Evolutionary conservation across 2,113 vertebrate species (phyloP).

Genomic region (Pachyramphus minor): DNA sequence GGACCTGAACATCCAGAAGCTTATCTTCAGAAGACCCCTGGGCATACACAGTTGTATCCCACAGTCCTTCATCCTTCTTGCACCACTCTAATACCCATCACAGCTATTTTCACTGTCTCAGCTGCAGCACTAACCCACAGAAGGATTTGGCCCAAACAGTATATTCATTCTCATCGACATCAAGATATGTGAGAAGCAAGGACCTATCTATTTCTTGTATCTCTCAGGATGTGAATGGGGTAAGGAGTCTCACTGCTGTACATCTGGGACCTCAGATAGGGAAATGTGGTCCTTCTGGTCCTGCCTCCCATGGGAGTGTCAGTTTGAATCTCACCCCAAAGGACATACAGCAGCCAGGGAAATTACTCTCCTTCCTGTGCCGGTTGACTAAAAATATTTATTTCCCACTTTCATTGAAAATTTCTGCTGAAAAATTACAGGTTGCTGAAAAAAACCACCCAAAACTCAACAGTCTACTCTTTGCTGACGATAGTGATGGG

Average conservation of each 20-base stretch:
- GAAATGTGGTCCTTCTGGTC: neutral
- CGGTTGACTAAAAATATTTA: neutral
- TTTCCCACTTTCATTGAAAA: neutral
- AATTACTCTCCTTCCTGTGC: neutral
- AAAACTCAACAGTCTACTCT: neutral
- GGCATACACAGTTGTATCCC: neutral
- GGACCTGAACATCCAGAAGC: neutral
- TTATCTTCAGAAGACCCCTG: neutral
- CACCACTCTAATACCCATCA: neutral
- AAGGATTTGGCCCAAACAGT: neutral
- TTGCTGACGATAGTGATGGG: neutral
- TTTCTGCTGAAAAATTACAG: neutral
- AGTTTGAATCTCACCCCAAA: neutral
- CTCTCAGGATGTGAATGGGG: neutral
- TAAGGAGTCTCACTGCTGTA: neutral
- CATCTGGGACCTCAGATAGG: neutral
- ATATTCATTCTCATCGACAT: neutral
- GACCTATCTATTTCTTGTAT: neutral
- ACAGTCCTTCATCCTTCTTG: neutral
- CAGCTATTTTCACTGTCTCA: neutral
- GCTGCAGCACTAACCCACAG: neutral
- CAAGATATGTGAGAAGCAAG: rapidly evolving
- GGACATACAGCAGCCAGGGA: rapidly evolving
- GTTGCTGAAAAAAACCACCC: neutral
- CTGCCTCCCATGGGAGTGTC: neutral